Evolutionary conservation across 2,797 vertebrate genomes (phyloP), one percentile per base, ranked within the genome.

Genomic region (Pseudochirops corinnae): DNA sequence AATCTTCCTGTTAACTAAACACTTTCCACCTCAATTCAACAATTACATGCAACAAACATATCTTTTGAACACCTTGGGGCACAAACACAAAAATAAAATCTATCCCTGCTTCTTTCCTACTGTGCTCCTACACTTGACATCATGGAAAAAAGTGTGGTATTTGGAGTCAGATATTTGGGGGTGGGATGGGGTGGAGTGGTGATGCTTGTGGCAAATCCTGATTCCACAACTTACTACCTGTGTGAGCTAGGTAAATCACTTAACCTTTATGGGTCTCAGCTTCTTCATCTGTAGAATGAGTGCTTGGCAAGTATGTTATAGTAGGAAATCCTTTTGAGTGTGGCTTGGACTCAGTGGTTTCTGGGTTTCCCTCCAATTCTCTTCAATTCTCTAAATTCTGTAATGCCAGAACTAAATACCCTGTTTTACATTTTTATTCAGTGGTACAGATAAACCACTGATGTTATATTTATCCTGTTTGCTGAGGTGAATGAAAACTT

Each of bases 1-100:
- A 33, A 56, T 24, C 24, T 95, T 95, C 62, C 94, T 93, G 90
- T 55, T 50, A 97, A 93, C n/a, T 31, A 55, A 87, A 50, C 24
- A 46, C 21, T 82, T 82, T 50, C 31, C 39, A 87, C 46, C 9
- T 87, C 7, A 28, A 28, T 87, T 87, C 39, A 46, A 26, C 39
- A 87, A 87, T 46, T 87, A 46, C 3, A 50, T 26, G 39, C 39
- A 87, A 26, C 39, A 87, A 50, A 24, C 13, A 24, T 74, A 74
- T 50, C 21, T 50, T 57, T 82, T 82, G 39, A 24, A 82, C 21
- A 46, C 21, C 24, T 87, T 87, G 39, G 39, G 39, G 21, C 39
- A 87, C 7, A 46, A 87, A 87, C 39, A 87, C 9, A 87, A 87
- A 87, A 46, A 87, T 18, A 87, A 87, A 87, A 50, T 87, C 74